These are phyloP conservation scores for Corvus hawaiiensis DNA, from an alignment of 2,113 vertebrate species.

Conservation along the genomic window DNA sequence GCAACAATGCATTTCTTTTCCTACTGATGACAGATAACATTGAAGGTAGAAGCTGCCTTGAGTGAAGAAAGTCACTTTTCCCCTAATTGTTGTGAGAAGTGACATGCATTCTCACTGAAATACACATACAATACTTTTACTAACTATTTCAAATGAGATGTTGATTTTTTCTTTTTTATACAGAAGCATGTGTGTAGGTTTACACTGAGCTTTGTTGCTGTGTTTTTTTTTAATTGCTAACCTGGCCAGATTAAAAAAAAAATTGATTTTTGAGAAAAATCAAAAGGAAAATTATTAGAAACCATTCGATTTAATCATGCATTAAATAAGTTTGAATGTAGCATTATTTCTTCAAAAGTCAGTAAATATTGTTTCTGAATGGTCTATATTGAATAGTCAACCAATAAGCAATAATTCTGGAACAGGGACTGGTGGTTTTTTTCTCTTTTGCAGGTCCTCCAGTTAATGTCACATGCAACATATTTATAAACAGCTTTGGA, in stretches of 20 bases:
- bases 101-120: not conserved
- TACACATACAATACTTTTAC: not conserved
- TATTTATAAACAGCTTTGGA: conserved; percentile 96
- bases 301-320: not conserved
- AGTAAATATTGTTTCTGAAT: not conserved
- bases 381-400: not conserved
- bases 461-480: conserved; percentile 94
- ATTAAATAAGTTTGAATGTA: not conserved
- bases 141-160: not conserved
- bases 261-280: not conserved
- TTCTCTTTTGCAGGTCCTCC: conserved; percentile 80
- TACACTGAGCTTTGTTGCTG: not conserved
- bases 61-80: not conserved
- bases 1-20: not conserved
- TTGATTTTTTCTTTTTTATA: not conserved
- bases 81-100: not conserved
- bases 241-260: not conserved
- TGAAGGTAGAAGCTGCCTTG: not conserved
- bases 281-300: not conserved
- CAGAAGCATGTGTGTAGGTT: not conserved
- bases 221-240: not conserved
- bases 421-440: not conserved
- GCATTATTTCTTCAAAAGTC: not conserved
- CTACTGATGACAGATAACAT: not conserved
- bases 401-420: not conserved